Percentiles rank a stretch among this genome's conserved stretches.
These are phyloP conservation scores for Pholis gunnellus DNA, from an alignment of 2,113 vertebrate genomes.

Conservation along the genomic window DNA sequence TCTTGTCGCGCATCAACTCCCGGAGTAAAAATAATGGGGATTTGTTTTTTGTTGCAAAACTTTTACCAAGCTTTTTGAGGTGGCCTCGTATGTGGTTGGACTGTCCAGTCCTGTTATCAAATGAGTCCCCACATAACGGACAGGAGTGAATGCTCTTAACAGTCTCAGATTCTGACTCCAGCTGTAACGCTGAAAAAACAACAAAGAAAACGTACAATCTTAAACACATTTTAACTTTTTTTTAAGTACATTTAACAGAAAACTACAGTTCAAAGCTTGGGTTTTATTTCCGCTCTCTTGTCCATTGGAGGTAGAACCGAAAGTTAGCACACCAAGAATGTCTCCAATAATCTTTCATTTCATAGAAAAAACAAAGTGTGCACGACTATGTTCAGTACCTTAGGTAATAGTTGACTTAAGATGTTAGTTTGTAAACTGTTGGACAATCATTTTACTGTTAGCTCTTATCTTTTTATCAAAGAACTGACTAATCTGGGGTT, in stretches of 20 bases:
- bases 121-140: slow-evolving; percentile 95
- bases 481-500: background rate
- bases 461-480: background rate
- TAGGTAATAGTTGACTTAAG: background rate
- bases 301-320: background rate
- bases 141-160: slow-evolving; percentile 85
- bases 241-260: background rate
- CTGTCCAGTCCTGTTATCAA: slow-evolving; percentile 96
- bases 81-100: slow-evolving; percentile 98
- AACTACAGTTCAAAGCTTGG: background rate
- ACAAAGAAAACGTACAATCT: slow-evolving; percentile 6
- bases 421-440: background rate
- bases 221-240: background rate
- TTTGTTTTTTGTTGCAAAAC: slow-evolving; percentile 90
- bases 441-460: background rate
- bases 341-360: background rate
- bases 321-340: background rate
- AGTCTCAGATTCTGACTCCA: slow-evolving; percentile 88
- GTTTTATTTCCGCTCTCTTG: background rate
- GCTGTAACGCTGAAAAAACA: slow-evolving; percentile 86
- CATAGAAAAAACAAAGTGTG: background rate
- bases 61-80: slow-evolving; percentile 95
- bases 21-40: slow-evolving; percentile 94
- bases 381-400: background rate
- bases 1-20: slow-evolving; percentile 97